phyloP scores from a whole-genome alignment of 2,797 vertebrate species.

The Phrynocephalus forsythii region DNA sequence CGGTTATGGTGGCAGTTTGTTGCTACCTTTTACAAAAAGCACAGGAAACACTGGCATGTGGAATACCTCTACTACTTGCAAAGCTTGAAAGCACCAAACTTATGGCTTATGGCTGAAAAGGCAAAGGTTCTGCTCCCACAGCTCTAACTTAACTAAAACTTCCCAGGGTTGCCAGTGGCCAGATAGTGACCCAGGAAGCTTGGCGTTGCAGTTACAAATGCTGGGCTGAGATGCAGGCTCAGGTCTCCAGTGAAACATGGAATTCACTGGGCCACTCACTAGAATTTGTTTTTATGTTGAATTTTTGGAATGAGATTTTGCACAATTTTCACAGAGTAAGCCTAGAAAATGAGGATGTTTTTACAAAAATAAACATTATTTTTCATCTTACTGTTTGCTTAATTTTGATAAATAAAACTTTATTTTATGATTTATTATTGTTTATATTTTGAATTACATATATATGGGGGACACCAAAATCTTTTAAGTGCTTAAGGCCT shows the following conservation, averaged over 20 bases:
- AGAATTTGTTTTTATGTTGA: too few relatives aligned
- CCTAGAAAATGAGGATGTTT: too few relatives aligned
- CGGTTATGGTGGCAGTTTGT: not conserved
- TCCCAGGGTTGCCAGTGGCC: not conserved
- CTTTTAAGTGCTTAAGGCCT: too few relatives aligned
- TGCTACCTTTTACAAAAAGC: not conserved
- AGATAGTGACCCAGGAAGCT: not conserved
- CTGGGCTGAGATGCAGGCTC: not conserved
- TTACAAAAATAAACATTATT: too few relatives aligned
- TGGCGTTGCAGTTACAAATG: not conserved
- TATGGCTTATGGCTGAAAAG: not conserved
- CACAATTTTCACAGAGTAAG: too few relatives aligned
- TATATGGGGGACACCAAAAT: too few relatives aligned
- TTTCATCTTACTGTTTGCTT: too few relatives aligned
- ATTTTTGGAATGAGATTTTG: too few relatives aligned
- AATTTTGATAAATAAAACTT: too few relatives aligned
- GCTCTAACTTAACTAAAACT: not conserved
- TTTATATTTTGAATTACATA: too few relatives aligned
- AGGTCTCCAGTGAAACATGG: not conserved
- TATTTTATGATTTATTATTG: too few relatives aligned
- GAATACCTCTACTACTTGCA: not conserved
- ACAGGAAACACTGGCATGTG: not conserved
- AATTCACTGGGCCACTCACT: not conserved
- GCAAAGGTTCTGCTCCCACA: not conserved
- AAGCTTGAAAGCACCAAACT: not conserved